Conservation (phyloP, 2,113 vertebrate genomes). For the Corapipo altera region DNA sequence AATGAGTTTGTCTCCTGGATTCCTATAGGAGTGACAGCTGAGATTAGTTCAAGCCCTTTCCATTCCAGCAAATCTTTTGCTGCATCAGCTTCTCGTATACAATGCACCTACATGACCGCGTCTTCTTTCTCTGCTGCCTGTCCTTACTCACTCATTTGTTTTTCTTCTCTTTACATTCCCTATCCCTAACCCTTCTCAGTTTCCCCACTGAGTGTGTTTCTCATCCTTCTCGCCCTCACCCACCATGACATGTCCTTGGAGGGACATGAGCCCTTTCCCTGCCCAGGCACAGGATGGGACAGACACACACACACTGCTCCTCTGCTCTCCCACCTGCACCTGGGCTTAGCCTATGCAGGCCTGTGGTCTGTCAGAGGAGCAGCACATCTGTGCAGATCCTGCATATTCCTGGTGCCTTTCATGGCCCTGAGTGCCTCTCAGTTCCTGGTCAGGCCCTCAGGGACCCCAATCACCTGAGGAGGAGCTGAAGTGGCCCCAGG, state of each 20-base stretch:
- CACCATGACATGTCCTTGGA: not conserved
- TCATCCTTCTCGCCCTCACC: not conserved
- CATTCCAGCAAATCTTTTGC: not conserved
- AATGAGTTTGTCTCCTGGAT: not conserved
- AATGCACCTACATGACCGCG: not conserved
- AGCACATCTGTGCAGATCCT: not conserved
- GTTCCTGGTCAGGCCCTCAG: not conserved
- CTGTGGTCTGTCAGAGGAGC: not conserved
- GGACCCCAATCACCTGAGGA: accelerated
- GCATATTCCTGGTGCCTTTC: not conserved
- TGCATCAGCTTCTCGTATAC: not conserved
- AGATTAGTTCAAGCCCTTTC: not conserved
- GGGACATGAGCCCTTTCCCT: not conserved
- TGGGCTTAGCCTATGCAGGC: not conserved
- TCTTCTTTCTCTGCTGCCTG: not conserved
- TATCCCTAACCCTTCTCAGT: not conserved
- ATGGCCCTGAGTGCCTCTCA: not conserved
- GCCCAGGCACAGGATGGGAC: not conserved
- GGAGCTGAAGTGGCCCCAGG: not conserved
- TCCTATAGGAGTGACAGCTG: not conserved
- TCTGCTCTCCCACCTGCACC: not conserved
- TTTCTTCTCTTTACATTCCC: not conserved
- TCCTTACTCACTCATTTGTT: not conserved
- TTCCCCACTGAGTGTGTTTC: not conserved
- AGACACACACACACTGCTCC: not conserved